Evolutionary conservation across 2,797 vertebrate genomes (phyloP).

Genomic region (Erethizon dorsatum): DNA sequence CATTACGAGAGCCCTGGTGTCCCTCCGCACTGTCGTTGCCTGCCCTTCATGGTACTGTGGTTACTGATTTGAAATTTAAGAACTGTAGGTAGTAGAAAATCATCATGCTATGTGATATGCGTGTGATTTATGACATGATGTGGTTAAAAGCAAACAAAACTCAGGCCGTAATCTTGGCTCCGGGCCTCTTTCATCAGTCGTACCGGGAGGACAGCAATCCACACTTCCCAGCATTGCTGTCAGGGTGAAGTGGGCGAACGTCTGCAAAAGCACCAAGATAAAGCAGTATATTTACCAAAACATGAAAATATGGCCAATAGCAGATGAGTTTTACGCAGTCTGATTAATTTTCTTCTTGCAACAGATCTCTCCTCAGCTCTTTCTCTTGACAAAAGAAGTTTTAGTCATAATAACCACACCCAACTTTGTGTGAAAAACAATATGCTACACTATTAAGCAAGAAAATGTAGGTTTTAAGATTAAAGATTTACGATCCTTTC

Average conservation of each 20-base stretch:
- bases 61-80: neutral
- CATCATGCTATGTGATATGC: neutral
- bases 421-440: neutral
- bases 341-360: conserved; percentile 16
- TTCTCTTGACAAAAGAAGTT: conserved; percentile 32
- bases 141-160: neutral
- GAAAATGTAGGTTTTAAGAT: neutral
- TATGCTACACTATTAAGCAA: neutral
- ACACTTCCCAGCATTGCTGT: neutral
- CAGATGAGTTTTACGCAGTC: neutral
- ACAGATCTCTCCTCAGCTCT: neutral
- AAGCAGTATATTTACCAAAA: conserved; percentile 44
- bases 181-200: neutral
- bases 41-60: neutral
- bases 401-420: conserved; percentile 3
- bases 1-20: neutral
- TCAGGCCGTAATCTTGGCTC: neutral
- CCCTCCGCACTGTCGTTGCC: neutral
- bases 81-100: neutral
- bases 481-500: neutral
- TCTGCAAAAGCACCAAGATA: neutral
- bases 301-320: neutral
- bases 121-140: neutral
- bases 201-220: neutral
- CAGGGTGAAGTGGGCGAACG: neutral